These are phyloP conservation scores for Malurus elegans DNA, from an alignment of 2,113 vertebrate species.

Conservation along the genomic window DNA sequence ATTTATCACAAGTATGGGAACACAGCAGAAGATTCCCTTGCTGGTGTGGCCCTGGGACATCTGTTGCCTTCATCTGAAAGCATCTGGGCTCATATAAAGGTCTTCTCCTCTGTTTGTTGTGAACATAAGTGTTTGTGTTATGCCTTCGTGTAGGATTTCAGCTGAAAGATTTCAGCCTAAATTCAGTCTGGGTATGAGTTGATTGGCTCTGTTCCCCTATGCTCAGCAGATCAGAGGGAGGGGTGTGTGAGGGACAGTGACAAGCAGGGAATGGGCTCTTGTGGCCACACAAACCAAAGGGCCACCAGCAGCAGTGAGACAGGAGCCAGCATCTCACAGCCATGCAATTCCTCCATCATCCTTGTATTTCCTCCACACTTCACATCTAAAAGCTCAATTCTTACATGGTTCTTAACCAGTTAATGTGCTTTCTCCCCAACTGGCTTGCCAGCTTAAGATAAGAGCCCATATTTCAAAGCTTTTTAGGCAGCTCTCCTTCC, in stretches of 20 bases:
- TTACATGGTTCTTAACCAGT: background rate
- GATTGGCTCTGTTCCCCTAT: background rate
- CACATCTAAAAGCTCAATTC: background rate
- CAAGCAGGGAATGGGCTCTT: background rate
- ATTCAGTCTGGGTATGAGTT: background rate
- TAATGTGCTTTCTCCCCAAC: background rate
- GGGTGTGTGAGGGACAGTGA: background rate
- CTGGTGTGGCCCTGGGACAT: background rate
- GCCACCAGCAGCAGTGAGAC: background rate
- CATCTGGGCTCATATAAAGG: background rate
- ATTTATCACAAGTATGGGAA: background rate
- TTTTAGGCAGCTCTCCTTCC: background rate
- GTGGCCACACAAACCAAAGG: background rate
- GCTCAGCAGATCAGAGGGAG: background rate
- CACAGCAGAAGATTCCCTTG: background rate
- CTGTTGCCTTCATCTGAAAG: background rate
- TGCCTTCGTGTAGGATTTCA: background rate
- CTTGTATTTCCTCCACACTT: background rate
- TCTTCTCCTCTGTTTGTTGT: background rate
- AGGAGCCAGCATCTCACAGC: background rate
- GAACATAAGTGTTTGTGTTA: background rate
- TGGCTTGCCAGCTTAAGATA: slow-evolving; percentile 16
- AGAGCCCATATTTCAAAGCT: background rate
- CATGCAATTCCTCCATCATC: accelerated
- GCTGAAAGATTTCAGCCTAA: background rate